Base-by-base conservation (phyloP, 1,140 invertebrate species). In the Drosophila subobscura region DNA sequence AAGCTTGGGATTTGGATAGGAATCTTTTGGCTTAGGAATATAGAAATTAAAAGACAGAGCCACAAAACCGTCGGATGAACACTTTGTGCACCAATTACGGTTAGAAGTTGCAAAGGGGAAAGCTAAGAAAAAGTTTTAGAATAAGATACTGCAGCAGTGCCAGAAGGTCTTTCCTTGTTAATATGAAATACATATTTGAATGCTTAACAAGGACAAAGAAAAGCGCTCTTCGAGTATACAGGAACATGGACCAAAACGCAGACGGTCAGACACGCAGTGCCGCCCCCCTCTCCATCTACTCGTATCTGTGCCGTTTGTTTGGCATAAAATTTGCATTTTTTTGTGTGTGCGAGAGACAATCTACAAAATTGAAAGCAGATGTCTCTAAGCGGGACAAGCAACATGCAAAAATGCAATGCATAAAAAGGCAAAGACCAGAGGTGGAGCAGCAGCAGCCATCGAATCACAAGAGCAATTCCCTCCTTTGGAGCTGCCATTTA, bases 261-360 rank as follows among this genome's bases (percentile, higher is more conserved):
- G 33, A 33, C 27, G 23, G n/a, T 37, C 1, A 4, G 4, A 42
- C 33, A 12, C 33, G 16, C 4, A 16, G 22, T 40, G 16, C 23
- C 25, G 23, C 33, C 7, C 25, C 22, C 16, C 45, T 14, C 7
- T 56, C 55, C 56, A 68, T 68, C 63, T 68, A 8, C 5, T 10
- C 40, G 49, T 68, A 68, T 70, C 66, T 56, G 64, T 70, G 66
- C 56, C 56, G 46, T 76, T 70, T 78, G 74, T 68, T 81, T 84
- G 78, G 79, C 79, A 81, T 72, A 83, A 75, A 85, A 83, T 85
- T 85, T 83, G 80, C 80, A 83, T 83, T 78, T 76, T 67, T 75
- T 85, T 84, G 45, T 46, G 60, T 16, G 5, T 10, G 10, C 33
- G 10, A 37, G 5, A 10, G 64, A 75, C 76, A 68, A 72, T 85